These are phyloP conservation scores for Apamea anceps DNA, from an alignment of 2,888 invertebrate genomes.

Conservation along the genomic window DNA sequence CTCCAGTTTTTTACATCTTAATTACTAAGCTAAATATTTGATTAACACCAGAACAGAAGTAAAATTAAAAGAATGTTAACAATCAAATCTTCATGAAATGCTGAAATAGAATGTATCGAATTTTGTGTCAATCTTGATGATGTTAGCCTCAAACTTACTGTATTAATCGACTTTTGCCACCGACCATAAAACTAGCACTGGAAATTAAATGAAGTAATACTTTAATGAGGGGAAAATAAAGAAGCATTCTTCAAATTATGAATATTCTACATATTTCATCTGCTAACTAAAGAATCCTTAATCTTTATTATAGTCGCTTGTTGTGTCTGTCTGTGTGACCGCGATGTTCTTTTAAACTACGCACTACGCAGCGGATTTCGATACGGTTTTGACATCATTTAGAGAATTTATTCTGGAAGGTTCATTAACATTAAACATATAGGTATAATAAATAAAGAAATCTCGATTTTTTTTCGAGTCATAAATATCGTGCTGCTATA, in stretches of 20 bases:
- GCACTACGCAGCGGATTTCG: not conserved
- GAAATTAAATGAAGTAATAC: conserved; percentile 4
- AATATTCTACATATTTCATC: not conserved
- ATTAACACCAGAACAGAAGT: not conserved
- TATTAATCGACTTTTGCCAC: not conserved
- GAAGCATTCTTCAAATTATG: not conserved
- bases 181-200: not conserved
- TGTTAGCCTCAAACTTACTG: not conserved
- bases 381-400: not conserved
- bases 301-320: not conserved
- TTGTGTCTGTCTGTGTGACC: not conserved
- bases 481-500: too few species aligned
- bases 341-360: not conserved
- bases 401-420: not conserved
- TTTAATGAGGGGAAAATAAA: not conserved
- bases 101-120: not conserved
- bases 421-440: not conserved
- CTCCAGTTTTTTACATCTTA: too few species aligned
- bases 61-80: not conserved
- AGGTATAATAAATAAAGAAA: not conserved
- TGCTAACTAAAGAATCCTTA: not conserved
- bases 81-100: not conserved
- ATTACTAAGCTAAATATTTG: not conserved
- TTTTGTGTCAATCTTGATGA: not conserved
- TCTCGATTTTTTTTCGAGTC: not conserved